Conservation (phyloP, 2,113 vertebrate species). For the Pungitius pungitius region DNA sequence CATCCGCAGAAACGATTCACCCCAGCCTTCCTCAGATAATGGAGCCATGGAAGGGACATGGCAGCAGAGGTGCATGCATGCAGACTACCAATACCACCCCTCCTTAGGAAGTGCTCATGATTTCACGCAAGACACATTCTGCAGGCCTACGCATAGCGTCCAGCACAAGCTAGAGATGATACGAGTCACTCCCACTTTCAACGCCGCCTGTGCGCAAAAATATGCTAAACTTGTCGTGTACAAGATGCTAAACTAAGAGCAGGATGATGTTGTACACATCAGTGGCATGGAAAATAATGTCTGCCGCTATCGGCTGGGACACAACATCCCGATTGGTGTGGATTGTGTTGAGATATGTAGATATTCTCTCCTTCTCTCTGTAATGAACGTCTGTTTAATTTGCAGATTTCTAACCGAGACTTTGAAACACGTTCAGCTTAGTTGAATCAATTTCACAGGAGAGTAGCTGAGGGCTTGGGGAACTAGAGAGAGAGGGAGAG, state of each 20-base stretch:
- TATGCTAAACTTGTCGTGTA: slow-evolving; percentile 34
- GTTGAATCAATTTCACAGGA: slow-evolving; percentile 69
- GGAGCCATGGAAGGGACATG: slow-evolving; percentile 63
- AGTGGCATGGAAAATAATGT: slow-evolving; percentile 56
- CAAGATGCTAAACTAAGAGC: slow-evolving; percentile 45
- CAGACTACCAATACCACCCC: slow-evolving; percentile 60
- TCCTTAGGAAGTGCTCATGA: slow-evolving; percentile 35
- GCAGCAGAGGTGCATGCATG: slow-evolving; percentile 50
- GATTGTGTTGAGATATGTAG: slow-evolving; percentile 33
- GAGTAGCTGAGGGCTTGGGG: slow-evolving; percentile 31
- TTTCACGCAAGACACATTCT: slow-evolving; percentile 28
- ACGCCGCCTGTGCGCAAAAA: slow-evolving; percentile 23
- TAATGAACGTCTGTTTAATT: slow-evolving; percentile 73
- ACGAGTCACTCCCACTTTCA: slow-evolving; percentile 17
- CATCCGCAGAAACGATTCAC: slow-evolving; percentile 63
- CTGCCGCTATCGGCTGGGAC: slow-evolving; percentile 56
- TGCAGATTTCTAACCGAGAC: slow-evolving; percentile 62
- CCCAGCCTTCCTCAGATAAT: slow-evolving; percentile 60
- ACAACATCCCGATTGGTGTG: slow-evolving; percentile 42
- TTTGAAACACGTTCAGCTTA: slow-evolving; percentile 62
- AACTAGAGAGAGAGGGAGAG: neutral
- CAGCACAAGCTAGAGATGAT: slow-evolving; percentile 21
- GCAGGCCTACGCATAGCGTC: slow-evolving; percentile 21
- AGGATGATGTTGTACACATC: slow-evolving; percentile 32
- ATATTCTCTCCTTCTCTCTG: slow-evolving; percentile 33